Evolutionary conservation across 2,888 invertebrate genomes (phyloP), one percentile per base, ranked within the genome.

Genomic region (Abrostola tripartita): DNA sequence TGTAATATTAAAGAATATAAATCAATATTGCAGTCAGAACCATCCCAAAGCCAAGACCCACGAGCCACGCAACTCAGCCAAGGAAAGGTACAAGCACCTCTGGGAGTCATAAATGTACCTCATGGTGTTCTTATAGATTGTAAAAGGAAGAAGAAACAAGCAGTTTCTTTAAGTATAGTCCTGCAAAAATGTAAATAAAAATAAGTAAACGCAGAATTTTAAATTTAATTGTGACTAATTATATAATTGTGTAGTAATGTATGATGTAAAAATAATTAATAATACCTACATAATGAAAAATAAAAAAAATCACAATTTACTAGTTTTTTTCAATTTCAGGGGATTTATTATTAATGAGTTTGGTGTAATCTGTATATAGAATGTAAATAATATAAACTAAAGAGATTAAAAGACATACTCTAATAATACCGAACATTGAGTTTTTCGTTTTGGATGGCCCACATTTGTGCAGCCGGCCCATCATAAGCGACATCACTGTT

Each of bases 351-450:
- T 78, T 87, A 84, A 90, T 91, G 69, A 92, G 90, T 24, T 24
- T 47, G 67, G 85, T 90, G 75, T 90, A 92, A 81, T 94, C 93
- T 58, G 86, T 83, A 78, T 92, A 94, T 61, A 94, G 87, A 84
- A 94, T 92, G 80, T 95, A 95, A 65, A 95, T 77, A 47, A 93
- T 89, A 79, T 95, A 95, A 37, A 92, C 37, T 65, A 95, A 82
- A 61, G 92, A 90, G 57, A 90, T 76, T 42, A 91, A 73, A 14
- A 95, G 84, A 38, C 88, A 76, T 56, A 91, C 68, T 81, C 95
- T 94, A 95, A 92, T 95, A 95, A 93, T 95, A 95, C 83, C 93
- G 88, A 88, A 95, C 81, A 84, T 92, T 94, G 91, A 95, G 90
- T 85, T 92, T 93, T 82, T 92, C 92, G 76, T 87, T 88, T 82